Base-by-base conservation (phyloP, 1,140 invertebrate species). In the Calosoma granatense region DNA sequence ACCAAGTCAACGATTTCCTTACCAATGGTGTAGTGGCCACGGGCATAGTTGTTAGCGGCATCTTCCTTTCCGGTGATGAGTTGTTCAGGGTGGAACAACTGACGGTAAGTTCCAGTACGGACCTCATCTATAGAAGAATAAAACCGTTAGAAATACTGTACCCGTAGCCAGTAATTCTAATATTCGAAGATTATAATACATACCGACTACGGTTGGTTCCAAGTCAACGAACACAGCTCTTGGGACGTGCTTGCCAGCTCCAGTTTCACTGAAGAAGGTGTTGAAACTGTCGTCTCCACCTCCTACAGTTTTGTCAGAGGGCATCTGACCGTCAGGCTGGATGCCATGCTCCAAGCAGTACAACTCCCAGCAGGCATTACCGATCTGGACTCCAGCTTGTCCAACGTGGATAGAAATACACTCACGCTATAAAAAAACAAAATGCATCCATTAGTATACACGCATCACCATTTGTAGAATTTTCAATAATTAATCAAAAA, bases 11-110 rank as follows among this genome's bases (percentile, higher is more conserved):
- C 85, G 64, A 90, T 86, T 74, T 90, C 90, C 74, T 90, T 93
- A 60, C 90, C 90, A 68, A 93, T 90, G 57, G 91, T 94, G 78
- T 94, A 94, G 74, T 93, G 90, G 54, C 91, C 90, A 64, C 91
- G 79, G 22, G 88, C 89, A 64, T 91, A 91, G 76, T 92, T 92
- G 73, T 92, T 92, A 56, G 90, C 90, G 22, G 90, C 90, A 71
- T 93, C 90, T 74, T 94, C 90, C 70, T 90, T 90, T 55, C 87
- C 87, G 63, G 86, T 89, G 70, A 90, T 87, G 65, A 91, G 77
- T 72, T 90, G 88, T 72, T 90, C 88, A 53, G 88, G 88, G 70
- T 90, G 87, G 79, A 91, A 92, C 61, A 92, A 76, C 72, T 90
- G 86, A 51, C 87, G 77, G 76, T 92, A 92, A 54, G 86, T 87